Conservation (phyloP, 2,113 vertebrate genomes). For the Cranoglanis bouderius region DNA sequence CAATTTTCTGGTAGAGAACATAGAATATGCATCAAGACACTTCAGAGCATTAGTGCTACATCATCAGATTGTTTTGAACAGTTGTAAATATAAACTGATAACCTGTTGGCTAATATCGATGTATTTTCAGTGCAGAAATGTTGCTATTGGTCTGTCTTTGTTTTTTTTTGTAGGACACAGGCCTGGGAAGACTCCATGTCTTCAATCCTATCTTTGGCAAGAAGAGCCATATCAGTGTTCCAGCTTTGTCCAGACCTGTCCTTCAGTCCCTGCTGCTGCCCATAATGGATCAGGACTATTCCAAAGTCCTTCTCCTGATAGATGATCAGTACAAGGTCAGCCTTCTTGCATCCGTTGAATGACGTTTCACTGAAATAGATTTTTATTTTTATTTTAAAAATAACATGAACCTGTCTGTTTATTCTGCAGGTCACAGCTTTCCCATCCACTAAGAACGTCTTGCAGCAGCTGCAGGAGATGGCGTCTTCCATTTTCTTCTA, state of each 20-base stretch:
- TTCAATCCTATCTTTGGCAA: conserved; percentile 98
- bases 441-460: conserved; percentile 89
- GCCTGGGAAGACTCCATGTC: conserved; percentile 84
- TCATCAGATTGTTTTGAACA: neutral
- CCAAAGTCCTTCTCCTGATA: conserved; percentile 90
- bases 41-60: neutral
- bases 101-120: neutral
- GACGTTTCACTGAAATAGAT: neutral
- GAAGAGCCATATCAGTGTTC: conserved; percentile 87
- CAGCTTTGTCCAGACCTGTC: conserved; percentile 81
- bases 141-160: neutral
- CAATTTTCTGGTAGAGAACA: neutral
- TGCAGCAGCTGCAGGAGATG: conserved; percentile 89
- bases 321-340: conserved; percentile 92
- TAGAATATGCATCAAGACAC: neutral
- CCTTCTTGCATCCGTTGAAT: neutral
- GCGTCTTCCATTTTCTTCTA: conserved; percentile 91
- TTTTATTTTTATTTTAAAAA: neutral
- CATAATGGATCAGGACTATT: conserved; percentile 95
- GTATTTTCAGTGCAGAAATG: neutral
- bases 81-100: neutral
- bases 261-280: conserved; percentile 91
- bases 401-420: neutral
- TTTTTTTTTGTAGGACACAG: conserved; percentile 78
- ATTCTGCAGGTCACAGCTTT: conserved; percentile 85